Evolutionary conservation across 2,113 vertebrate genomes (phyloP).

Genomic region (Nyctereutes procyonoides): DNA sequence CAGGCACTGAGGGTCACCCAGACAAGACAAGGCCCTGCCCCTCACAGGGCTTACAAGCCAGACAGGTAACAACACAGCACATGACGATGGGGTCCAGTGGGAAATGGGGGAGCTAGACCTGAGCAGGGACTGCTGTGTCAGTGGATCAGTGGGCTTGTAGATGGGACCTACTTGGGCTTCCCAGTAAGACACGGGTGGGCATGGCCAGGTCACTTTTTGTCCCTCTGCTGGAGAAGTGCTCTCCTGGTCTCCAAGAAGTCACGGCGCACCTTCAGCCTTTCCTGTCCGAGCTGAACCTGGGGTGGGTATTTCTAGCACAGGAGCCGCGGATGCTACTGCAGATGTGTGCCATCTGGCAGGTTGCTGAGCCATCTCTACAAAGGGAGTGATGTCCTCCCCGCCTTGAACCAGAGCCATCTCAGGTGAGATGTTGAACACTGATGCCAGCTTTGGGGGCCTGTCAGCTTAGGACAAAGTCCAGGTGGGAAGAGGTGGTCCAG

Average conservation of each 20-base stretch:
- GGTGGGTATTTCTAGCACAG: background rate
- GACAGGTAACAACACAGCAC: background rate
- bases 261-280: background rate
- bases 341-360: background rate
- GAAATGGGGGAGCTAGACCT: rapidly evolving
- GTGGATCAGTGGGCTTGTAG: background rate
- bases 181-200: background rate
- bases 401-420: background rate
- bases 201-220: background rate
- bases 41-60: background rate
- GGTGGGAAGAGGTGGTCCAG: background rate
- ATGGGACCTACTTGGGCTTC: background rate
- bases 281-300: background rate
- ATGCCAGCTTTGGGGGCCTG: background rate
- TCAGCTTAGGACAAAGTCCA: background rate
- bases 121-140: background rate
- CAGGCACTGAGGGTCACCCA: background rate
- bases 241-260: background rate
- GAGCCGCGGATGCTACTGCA: background rate
- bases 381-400: background rate
- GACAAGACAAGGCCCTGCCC: background rate
- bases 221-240: background rate
- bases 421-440: background rate
- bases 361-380: background rate
- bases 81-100: rapidly evolving